Evolutionary conservation across 2,113 vertebrate genomes (phyloP), one percentile per base, ranked within the genome.

Genomic region (Chauna torquata): DNA sequence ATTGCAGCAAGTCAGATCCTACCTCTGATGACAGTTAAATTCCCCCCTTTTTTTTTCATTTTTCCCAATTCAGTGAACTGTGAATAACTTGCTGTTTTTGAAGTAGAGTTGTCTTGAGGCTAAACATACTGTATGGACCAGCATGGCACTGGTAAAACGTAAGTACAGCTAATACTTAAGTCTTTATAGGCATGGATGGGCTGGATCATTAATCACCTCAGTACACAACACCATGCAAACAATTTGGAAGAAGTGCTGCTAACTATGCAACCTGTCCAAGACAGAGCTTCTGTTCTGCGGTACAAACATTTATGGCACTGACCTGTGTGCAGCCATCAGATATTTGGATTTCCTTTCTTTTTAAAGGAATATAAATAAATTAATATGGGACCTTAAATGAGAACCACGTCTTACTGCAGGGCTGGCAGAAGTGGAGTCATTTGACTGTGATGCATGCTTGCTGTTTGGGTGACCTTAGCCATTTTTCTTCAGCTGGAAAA

Each of bases 211-310:
- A 38, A 79, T 78, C 71, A 85, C 91, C 82, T 90, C 70, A 76
- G 81, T 68, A 80, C 24, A 3, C 40, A 54, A 59, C 72, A 88
- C 66, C 47, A 0, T 38, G 86, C 90, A 91, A 84, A 91, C 86
- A 66, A 42, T 77, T 77, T 50, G 89, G 89, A 96, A 90, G 88
- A 97, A 94, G 89, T 79, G 91, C 96, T 95, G 91, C 96, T 93
- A 93, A 87, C 96, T 97, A 96, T 97, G 96, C 96, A 97, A 97
- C 84, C 96, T 92, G 94, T 93, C 87, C 90, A 65, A 44, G 70
- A 77, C 96, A 96, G 94, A 92, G 96, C 93, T 95, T 83, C 92
- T 93, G 65, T 91, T 91, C 94, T 49, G 75, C 66, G 54, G 94
- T 96, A 96, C 96, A 49, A 75, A 70, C 12, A 9, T 76, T 82